phyloP scores from a whole-genome alignment of 2,888 invertebrate genomes.

The Holacanthella duospinosa region DNA sequence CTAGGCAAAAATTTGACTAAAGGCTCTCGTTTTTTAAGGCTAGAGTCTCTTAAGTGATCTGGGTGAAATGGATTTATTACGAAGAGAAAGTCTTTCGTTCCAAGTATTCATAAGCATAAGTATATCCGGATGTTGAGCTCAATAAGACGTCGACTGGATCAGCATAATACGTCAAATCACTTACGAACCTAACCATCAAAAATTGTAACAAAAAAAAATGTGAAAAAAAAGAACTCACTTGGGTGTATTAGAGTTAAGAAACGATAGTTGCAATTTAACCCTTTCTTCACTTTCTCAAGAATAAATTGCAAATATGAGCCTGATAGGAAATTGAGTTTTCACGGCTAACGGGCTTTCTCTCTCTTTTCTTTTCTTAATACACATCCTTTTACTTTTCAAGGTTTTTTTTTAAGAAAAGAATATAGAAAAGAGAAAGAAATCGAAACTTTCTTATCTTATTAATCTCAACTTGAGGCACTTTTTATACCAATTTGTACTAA shows the following conservation, averaged over 20 bases:
- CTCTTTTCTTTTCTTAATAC: background rate
- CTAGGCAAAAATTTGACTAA: too few species aligned
- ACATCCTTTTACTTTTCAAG: background rate
- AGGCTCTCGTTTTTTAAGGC: too few species aligned
- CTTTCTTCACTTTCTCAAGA: background rate
- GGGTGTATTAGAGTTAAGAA: background rate
- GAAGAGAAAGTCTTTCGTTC: too few species aligned
- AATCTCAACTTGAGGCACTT: background rate
- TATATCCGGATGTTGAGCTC: background rate
- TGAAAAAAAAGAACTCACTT: background rate
- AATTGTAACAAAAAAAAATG: background rate
- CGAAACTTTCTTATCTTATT: background rate
- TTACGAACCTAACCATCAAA: background rate
- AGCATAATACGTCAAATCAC: background rate
- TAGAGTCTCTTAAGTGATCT: background rate
- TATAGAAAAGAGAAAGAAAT: background rate
- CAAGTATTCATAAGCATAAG: too few species aligned
- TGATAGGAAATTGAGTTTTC: slow-evolving; percentile 3
- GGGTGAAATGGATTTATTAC: background rate
- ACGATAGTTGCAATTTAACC: too few species aligned
- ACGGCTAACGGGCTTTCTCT: background rate
- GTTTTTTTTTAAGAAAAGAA: background rate
- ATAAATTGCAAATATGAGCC: background rate
- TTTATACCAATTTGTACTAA: background rate
- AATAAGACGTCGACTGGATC: background rate